These are phyloP conservation scores for Tetramorium alpestre DNA, from an alignment of 1,140 invertebrate genomes.

Conservation along the genomic window DNA sequence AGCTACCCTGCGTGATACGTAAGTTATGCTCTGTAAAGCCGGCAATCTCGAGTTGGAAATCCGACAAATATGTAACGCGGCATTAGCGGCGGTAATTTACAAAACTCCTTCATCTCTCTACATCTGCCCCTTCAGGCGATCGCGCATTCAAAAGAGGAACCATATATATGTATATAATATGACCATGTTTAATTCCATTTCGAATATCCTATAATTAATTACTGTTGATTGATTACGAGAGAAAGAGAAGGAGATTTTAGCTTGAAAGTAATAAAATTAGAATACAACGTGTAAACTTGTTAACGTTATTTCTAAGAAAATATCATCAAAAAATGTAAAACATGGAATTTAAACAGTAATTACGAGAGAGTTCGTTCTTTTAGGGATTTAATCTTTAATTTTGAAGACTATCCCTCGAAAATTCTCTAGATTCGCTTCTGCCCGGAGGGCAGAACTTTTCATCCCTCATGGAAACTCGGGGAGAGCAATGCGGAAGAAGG, in stretches of 20 bases:
- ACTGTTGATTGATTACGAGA: background rate
- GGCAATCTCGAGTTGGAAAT: slow-evolving; percentile 52
- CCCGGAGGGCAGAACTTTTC: background rate
- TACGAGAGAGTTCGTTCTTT: background rate
- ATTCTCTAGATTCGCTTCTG: background rate
- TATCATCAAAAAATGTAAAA: background rate
- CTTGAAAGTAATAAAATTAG: background rate
- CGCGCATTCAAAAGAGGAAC: slow-evolving; percentile 2
- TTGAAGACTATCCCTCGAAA: background rate
- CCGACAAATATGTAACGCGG: slow-evolving; percentile 52
- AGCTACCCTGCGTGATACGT: slow-evolving; percentile 33
- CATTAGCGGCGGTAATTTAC: slow-evolving; percentile 44
- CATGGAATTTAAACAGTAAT: slow-evolving; percentile 8
- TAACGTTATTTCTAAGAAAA: background rate
- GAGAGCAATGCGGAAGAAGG: background rate
- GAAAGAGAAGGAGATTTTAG: background rate
- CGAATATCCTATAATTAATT: slow-evolving; percentile 4
- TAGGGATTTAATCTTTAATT: background rate
- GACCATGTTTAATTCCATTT: background rate
- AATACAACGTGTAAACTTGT: background rate
- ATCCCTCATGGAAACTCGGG: background rate
- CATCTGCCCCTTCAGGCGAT: background rate
- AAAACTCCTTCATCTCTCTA: slow-evolving; percentile 38
- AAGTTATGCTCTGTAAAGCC: slow-evolving; percentile 54
- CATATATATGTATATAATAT: background rate